Evolutionary conservation across 2,797 vertebrate species (phyloP).

Genomic region (Phataginus tricuspis): DNA sequence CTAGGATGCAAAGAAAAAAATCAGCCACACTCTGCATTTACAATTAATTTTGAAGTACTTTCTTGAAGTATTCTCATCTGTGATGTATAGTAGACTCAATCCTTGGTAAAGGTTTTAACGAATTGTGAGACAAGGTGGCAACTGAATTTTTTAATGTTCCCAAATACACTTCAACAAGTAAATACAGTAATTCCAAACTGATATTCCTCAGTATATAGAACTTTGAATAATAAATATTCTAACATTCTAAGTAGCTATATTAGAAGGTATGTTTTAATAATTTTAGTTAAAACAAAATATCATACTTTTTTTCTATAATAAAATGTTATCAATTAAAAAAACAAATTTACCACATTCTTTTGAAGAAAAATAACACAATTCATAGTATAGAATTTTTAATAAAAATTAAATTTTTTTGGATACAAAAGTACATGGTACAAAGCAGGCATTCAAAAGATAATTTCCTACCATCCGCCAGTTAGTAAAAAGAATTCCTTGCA

Average conservation of each 20-base stretch:
- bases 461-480: neutral
- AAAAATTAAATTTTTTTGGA: neutral
- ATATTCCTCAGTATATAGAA: neutral
- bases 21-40: conserved; percentile 7
- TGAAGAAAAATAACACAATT: conserved; percentile 42
- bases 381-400: neutral
- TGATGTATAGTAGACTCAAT: neutral
- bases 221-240: neutral
- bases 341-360: conserved; percentile 73
- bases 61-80: conserved; percentile 39
- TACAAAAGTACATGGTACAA: neutral
- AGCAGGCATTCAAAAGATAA: neutral
- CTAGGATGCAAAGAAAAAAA: neutral
- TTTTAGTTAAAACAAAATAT: conserved; percentile 54
- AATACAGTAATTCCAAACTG: conserved; percentile 13
- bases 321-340: conserved; percentile 78
- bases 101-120: conserved; percentile 10
- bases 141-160: conserved; percentile 33
- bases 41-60: conserved; percentile 23
- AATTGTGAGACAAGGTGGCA: conserved; percentile 7
- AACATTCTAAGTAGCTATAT: neutral
- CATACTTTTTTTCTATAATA: conserved; percentile 78
- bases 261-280: neutral
- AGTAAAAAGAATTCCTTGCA: neutral
- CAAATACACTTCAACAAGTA: conserved; percentile 40